Evolutionary conservation across 2,888 invertebrate species (phyloP), one percentile per base, ranked within the genome.

Genomic region (Drosophila kuntzei): DNA sequence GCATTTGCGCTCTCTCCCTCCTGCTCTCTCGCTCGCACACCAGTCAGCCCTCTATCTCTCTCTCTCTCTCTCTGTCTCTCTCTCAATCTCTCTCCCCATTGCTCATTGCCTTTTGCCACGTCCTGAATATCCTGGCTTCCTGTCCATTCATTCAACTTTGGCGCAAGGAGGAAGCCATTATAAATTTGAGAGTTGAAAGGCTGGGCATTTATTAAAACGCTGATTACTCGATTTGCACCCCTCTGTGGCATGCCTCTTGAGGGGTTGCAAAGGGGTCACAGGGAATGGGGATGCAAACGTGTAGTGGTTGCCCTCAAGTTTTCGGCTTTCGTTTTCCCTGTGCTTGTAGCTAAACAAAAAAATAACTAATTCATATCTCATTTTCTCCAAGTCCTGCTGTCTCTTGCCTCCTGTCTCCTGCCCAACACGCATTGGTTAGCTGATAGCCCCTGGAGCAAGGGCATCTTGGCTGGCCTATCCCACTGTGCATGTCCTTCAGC

Each of bases 131-230:
- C 43, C 73, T 61, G 46, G 54, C 63, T 74, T 73, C 74, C 79
- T 75, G 79, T 63, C 75, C 75, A 59, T 54, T 55, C 68, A 55
- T 41, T 50, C 58, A 41, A 29, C 62, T 39, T 44, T 14, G 36
- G 43, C 47, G 39, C 22, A 41, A 54, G 55, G 47, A 79, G 87
- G 83, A 89, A 84, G 83, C 83, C 83, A 84, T 84, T 84, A 84
- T 84, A 78, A 64, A 86, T 57, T 60, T 71, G 55, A 51, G 63
- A 12, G 18, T 12, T 49, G 32, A 55, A 34, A 44, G 60, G 62
- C 58, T 74, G 66, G 50, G 71, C 59, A 46, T 79, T 76, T 82
- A 76, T 84, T 79, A 79, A 80, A 80, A 72, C 43, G 80, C 70
- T 81, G 80, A 81, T 81, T 85, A 81, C 79, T 76, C 62, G 67